Conservation (phyloP, 1,140 invertebrate species). For the Macrobrachium rosenbergii region DNA sequence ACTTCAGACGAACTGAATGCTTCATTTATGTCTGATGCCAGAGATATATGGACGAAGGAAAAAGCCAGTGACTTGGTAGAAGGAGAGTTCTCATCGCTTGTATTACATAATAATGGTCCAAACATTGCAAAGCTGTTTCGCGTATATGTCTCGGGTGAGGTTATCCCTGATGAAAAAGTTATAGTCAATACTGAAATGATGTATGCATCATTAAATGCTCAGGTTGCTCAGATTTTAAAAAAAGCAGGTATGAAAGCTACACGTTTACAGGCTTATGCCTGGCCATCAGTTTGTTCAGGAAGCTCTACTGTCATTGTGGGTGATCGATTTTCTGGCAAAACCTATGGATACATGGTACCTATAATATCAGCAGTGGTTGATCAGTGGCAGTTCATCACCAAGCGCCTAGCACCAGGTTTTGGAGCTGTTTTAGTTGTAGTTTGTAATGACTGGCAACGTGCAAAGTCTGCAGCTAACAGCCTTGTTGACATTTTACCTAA, state of each 20-base stretch:
- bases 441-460: conserved; percentile 34
- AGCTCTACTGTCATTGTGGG: conserved; percentile 47
- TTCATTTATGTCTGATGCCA: conserved; percentile 31
- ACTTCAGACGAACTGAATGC: background rate
- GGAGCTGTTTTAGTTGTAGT: conserved; percentile 43
- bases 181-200: conserved; percentile 36
- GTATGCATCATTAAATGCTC: conserved; percentile 23
- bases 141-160: conserved; percentile 38
- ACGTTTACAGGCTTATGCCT: conserved; percentile 44
- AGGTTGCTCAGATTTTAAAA: conserved; percentile 19
- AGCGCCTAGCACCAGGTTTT: conserved; percentile 35
- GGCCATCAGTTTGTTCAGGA: conserved; percentile 36
- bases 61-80: background rate
- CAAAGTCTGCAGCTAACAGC: conserved; percentile 12
- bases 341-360: conserved; percentile 40
- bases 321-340: conserved; percentile 39
- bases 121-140: conserved; percentile 36
- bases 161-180: conserved; percentile 34
- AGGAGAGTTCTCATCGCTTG: background rate
- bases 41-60: conserved; percentile 11
- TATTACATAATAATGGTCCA: background rate
- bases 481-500: conserved; percentile 31
- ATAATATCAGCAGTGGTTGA: conserved; percentile 40
- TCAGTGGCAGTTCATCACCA: conserved; percentile 28
- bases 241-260: conserved; percentile 29